Evolutionary conservation across 2,797 vertebrate genomes (phyloP).

Genomic region (Peromyscus nudipes): DNA sequence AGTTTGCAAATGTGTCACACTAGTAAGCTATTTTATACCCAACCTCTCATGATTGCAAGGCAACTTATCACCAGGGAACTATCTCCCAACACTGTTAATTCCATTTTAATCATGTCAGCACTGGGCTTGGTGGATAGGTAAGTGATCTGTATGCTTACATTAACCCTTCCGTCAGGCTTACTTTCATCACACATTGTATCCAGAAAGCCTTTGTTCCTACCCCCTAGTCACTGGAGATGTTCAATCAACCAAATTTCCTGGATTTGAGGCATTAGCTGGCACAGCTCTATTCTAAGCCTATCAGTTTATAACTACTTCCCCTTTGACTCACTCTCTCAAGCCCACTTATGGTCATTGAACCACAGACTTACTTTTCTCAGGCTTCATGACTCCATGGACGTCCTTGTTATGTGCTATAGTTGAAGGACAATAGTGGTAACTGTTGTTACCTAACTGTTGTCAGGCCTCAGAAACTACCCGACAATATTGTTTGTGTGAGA

Average conservation of each 20-base stretch:
- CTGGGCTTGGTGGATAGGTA: background rate
- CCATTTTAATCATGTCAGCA: background rate
- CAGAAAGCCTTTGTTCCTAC: background rate
- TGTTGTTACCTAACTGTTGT: background rate
- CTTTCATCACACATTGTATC: background rate
- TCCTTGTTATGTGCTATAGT: background rate
- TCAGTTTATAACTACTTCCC: background rate
- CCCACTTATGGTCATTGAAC: background rate
- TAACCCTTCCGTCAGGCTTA: background rate
- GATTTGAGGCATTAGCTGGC: background rate
- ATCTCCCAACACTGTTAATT: background rate
- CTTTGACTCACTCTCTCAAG: background rate
- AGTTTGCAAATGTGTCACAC: background rate
- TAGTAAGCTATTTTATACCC: background rate
- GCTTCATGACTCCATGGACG: background rate
- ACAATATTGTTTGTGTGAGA: background rate
- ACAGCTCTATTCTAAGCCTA: background rate
- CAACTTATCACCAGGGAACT: background rate
- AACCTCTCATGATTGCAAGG: background rate
- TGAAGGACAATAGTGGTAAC: background rate
- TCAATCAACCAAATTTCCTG: background rate
- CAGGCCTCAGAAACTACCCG: background rate
- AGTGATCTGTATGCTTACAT: background rate
- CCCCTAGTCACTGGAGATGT: background rate
- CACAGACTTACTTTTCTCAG: background rate